These are phyloP conservation scores for Mus minutoides DNA, from an alignment of 2,797 vertebrate species.

Conservation along the genomic window DNA sequence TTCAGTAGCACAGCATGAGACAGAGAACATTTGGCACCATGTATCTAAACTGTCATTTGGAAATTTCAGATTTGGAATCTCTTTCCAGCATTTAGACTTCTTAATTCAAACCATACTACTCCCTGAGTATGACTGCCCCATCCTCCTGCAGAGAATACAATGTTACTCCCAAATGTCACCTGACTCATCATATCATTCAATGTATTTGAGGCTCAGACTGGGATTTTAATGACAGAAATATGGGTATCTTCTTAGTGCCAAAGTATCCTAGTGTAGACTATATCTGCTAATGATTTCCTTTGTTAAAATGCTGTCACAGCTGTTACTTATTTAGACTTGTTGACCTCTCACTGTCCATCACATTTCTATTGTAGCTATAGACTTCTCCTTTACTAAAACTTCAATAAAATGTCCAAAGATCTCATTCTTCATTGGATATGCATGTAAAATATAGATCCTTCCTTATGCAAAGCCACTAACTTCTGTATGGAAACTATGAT, in stretches of 20 bases:
- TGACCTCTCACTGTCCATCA: constrained; percentile 50
- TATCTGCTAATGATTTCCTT: constrained; percentile 31
- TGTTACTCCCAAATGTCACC: constrained; percentile 57
- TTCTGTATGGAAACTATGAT: not conserved
- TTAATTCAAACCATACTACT: constrained; percentile 82
- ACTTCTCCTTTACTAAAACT: not conserved
- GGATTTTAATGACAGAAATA: constrained; percentile 40
- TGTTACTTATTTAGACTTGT: constrained; percentile 46
- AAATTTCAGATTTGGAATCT: constrained; percentile 82
- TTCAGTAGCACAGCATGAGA: constrained; percentile 67
- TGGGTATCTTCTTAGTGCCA: constrained; percentile 10
- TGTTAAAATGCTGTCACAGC: constrained; percentile 63
- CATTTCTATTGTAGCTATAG: not conserved
- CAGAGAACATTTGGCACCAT: constrained; percentile 73
- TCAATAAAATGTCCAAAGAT: not conserved
- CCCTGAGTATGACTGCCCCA: constrained; percentile 59
- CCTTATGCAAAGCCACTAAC: not conserved
- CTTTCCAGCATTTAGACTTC: constrained; percentile 69
- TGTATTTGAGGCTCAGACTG: not conserved
- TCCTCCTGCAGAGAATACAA: constrained; percentile 50
- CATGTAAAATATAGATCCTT: not conserved
- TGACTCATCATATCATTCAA: constrained; percentile 31
- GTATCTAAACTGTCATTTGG: constrained; percentile 78
- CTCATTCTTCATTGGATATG: not conserved
- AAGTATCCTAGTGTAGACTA: constrained; percentile 72